Base-by-base conservation (phyloP, 2,888 invertebrate genomes). In the Ecdyonurus torrentis region DNA sequence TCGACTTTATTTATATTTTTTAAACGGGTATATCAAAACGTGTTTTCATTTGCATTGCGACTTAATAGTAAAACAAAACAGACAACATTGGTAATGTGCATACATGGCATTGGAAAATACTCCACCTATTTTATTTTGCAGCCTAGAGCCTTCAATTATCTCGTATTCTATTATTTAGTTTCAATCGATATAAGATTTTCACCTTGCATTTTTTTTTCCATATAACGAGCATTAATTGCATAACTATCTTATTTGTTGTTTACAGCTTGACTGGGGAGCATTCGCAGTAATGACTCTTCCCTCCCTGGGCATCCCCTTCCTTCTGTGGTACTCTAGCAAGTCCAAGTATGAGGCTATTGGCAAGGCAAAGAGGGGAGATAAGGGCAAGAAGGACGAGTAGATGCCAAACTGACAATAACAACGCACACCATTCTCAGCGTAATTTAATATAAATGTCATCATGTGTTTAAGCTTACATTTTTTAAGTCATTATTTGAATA, bases 271-370 rank as follows among this genome's bases (percentile, higher is more conserved):
- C 77, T 99, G 98, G 99, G 81, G 88, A 63, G 92, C 95, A 24
- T 99, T 99, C 73, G 93, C 93, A 50, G 85, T 98, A 63, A 95
- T 99, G 94, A 91, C 95, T 24, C 79, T 96, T 66, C 96, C 97
- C 2, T 94, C 96, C 1, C 79, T 98, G 59, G 90, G 89, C 58
- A 94, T 98, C 74, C 97, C 97, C 64, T 91, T 93, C 74, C 85
- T 87, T 50, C 80, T 98, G 66, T 98, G 97, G 96, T 93, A 85
- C 77, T 87, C 89, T 24, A 95, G 95, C 71, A 96, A 96, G 76
- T 87, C 86, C 74, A 95, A 94, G 81, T 97, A 97, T 71, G 94
- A 94, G 73, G 86, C 85, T 70, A 77, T 89, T 50, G 77, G 83
- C 62, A 75, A 73, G 64, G 78, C 81, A 61, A 89, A 89, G 76